phyloP scores from a whole-genome alignment of 2,888 invertebrate genomes.

The Folsomia candida region DNA sequence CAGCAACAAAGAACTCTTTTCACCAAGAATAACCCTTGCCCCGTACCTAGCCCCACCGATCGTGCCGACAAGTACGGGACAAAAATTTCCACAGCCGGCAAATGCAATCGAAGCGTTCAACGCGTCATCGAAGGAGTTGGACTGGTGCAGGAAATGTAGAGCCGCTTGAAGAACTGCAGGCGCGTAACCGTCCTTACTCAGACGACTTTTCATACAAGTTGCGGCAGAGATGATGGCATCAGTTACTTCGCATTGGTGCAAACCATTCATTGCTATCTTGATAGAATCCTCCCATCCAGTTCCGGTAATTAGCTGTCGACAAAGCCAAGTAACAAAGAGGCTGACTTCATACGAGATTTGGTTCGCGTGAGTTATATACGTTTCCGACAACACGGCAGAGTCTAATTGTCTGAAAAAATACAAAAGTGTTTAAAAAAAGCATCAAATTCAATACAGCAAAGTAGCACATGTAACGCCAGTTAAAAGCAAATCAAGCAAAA shows the following conservation, averaged over 20 bases:
- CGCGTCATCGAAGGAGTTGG: not conserved
- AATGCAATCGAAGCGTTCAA: not conserved
- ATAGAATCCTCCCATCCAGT: not conserved
- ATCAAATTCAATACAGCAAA: no score
- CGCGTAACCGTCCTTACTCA: slow-evolving; percentile 1
- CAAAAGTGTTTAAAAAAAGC: no score
- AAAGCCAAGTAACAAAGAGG: not conserved
- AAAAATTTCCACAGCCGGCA: not conserved
- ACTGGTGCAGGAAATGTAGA: not conserved
- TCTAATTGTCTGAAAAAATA: not conserved
- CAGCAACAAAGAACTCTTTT: not conserved
- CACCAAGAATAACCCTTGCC: not conserved
- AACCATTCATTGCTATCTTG: not conserved
- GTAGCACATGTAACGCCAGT: no score
- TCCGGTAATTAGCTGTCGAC: not conserved
- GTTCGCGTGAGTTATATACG: slow-evolving; percentile 8
- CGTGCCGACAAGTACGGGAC: slow-evolving; percentile 1
- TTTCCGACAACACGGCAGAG: not conserved
- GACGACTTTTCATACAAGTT: not conserved
- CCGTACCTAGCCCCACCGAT: not conserved
- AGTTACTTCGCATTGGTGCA: not conserved
- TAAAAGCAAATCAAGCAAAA: no score
- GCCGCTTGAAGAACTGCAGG: slow-evolving; percentile 1
- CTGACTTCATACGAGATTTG: slow-evolving; percentile 7
- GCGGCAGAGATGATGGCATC: not conserved